Evolutionary conservation across 2,888 invertebrate genomes (phyloP), one percentile per base, ranked within the genome.

Genomic region (Hybos culiciformis): DNA sequence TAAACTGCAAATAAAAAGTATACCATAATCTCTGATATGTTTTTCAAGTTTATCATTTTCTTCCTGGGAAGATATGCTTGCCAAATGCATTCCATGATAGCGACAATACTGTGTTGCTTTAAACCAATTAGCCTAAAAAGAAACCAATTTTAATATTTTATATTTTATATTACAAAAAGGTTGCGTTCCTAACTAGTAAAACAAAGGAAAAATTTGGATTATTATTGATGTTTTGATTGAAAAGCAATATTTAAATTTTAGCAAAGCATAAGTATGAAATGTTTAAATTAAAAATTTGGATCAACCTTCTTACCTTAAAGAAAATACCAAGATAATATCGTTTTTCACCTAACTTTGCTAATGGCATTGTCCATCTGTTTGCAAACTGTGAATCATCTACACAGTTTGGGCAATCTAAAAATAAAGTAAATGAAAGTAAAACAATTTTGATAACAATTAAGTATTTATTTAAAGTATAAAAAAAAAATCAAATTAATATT

Each of bases 1-100:
- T n/a, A n/a, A n/a, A n/a, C n/a, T n/a, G n/a, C n/a, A n/a, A n/a
- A n/a, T n/a, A n/a, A n/a, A n/a, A n/a, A n/a, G n/a, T n/a, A n/a
- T 68, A 85, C 86, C 90, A 61, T 85, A 87, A 61, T 88, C 88
- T 64, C 83, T 80, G 51, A 90, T 86, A 62, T 88, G 85, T 64
- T 88, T 88, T 62, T 90, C 90, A 52, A 91, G 71, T 62, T 82
- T 81, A 62, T 87, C 85, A 60, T 91, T 90, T 67, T 91, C 88
- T 60, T 88, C 86, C 66, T 90, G 88, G 44, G 86, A 83, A 44
- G 83, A 80, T 58, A 91, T 85, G 58, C 87, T 87, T 14, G 90
- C 88, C 56, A 91, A 72, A 56, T 90, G 88, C 88, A 91, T 90
- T 41, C 90, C 90, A 64, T 91, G 90, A 70, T 87, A 90, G 48